Conservation (phyloP, 2,888 invertebrate species). For the Trimorus sp. region DNA sequence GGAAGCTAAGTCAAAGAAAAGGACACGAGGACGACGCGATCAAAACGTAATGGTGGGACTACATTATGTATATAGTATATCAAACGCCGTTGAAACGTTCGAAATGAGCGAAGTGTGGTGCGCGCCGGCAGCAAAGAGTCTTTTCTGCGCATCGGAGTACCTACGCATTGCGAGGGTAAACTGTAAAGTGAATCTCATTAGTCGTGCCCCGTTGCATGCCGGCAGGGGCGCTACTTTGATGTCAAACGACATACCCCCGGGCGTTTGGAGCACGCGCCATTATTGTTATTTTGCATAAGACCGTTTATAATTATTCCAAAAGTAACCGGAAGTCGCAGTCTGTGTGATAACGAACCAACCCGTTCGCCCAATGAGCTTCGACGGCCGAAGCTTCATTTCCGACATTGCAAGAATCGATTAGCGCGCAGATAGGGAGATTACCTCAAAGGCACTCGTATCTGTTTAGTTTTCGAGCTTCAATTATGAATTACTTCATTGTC, state of each 20-base stretch:
- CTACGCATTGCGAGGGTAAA: conserved; percentile 73
- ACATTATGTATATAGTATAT: conserved; percentile 67
- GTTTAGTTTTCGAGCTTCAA: background rate
- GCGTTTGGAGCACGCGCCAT: conserved; percentile 72
- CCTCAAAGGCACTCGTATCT: background rate
- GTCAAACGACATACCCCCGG: conserved; percentile 73
- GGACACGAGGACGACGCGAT: conserved; percentile 56
- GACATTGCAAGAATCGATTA: conserved; percentile 46
- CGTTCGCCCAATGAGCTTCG: conserved; percentile 60
- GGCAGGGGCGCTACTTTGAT: conserved; percentile 75
- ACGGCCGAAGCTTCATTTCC: conserved; percentile 59
- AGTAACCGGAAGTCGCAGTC: conserved; percentile 75
- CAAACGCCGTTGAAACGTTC: conserved; percentile 68
- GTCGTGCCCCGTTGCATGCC: conserved; percentile 75
- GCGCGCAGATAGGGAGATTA: conserved; percentile 22
- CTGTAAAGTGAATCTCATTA: conserved; percentile 81
- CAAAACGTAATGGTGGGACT: conserved; percentile 68
- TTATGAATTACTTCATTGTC: too few relatives aligned
- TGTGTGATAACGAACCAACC: conserved; percentile 57
- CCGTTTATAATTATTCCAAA: conserved; percentile 78
- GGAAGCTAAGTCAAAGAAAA: conserved; percentile 68
- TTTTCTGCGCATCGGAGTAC: conserved; percentile 66
- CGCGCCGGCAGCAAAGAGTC: conserved; percentile 66
- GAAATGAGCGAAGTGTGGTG: conserved; percentile 73
- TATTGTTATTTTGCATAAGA: conserved; percentile 75